These are phyloP conservation scores for Urocyon cinereoargenteus DNA, from an alignment of 2,797 vertebrate genomes.

Conservation along the genomic window DNA sequence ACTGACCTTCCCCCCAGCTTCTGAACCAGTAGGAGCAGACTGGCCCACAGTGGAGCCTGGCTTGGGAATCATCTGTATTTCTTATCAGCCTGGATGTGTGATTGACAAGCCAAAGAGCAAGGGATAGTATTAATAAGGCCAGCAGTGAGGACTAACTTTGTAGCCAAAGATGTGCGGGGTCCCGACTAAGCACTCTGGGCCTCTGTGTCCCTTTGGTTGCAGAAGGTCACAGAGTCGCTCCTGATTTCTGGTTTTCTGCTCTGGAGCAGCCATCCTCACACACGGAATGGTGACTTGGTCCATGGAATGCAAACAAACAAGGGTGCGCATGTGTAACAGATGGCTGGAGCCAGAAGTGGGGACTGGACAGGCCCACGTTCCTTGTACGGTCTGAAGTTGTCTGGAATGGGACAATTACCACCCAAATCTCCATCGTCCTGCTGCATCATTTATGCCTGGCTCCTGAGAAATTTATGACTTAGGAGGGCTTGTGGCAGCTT, in stretches of 20 bases:
- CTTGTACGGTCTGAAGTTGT: too few relatives aligned
- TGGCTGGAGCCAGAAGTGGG: not conserved
- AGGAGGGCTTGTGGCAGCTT: not conserved
- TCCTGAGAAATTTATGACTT: conserved; percentile 25
- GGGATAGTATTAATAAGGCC: not conserved
- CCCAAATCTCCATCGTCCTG: not conserved
- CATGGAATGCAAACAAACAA: not conserved
- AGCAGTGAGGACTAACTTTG: not conserved
- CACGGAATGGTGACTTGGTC: rapidly evolving
- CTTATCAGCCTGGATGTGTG: not conserved
- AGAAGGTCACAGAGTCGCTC: not conserved
- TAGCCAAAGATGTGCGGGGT: not conserved
- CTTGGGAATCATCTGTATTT: rapidly evolving
- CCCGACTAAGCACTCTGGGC: not conserved
- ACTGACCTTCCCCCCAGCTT: not conserved
- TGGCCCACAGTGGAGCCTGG: not conserved
- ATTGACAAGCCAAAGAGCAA: not conserved
- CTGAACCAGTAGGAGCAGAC: not conserved
- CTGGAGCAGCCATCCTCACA: not conserved
- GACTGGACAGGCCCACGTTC: not conserved
- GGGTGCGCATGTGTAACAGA: rapidly evolving
- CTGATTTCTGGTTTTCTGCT: not conserved
- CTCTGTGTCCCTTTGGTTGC: not conserved
- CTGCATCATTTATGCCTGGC: not conserved
- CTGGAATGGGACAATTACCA: not conserved